A percentile compares a stretch with the other conserved stretches of the same genome.
These are phyloP conservation scores for Apostichopus leukothele DNA, from an alignment of 53 echinoderm and acorn worm genomes.

Conservation along the genomic window DNA sequence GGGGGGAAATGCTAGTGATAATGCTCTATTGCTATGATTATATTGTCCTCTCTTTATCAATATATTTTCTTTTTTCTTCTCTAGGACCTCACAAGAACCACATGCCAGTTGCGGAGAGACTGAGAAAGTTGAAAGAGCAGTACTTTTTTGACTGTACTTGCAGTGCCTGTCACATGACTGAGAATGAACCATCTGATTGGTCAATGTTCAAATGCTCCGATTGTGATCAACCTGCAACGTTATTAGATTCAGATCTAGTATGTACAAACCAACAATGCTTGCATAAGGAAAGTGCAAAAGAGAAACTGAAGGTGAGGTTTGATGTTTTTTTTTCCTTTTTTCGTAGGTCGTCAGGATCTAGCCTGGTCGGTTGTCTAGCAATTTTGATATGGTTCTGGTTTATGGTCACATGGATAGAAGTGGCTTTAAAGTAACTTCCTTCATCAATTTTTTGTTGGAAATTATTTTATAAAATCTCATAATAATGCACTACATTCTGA, in stretches of 20 bases:
- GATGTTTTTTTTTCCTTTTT: too few relatives aligned
- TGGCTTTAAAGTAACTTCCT: too few relatives aligned
- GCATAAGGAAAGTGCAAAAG: constrained; percentile 41
- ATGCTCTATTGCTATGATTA: too few relatives aligned
- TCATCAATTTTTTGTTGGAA: too few relatives aligned
- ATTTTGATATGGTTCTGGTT: too few relatives aligned
- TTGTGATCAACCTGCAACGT: constrained; percentile 42
- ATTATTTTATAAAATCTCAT: too few relatives aligned
- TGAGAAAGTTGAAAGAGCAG: constrained; percentile 67
- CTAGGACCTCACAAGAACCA: constrained; percentile 86
- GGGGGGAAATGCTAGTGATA: too few relatives aligned
- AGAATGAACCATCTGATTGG: constrained; percentile 50
- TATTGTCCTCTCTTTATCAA: too few relatives aligned
- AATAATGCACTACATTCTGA: too few relatives aligned
- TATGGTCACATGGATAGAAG: too few relatives aligned
- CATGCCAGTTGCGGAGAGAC: constrained; percentile 67
- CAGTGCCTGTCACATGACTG: constrained; percentile 54
- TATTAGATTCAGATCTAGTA: not conserved
- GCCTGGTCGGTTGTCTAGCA: too few relatives aligned
- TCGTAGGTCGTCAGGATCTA: too few relatives aligned
- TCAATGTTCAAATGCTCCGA: constrained; percentile 57
- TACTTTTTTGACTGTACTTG: constrained; percentile 88
- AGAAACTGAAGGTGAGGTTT: constrained; percentile 11
- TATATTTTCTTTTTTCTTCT: not conserved
- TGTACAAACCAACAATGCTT: constrained; percentile 51